phyloP scores from a whole-genome alignment of 2,888 invertebrate species.

The Ophraella communa region DNA sequence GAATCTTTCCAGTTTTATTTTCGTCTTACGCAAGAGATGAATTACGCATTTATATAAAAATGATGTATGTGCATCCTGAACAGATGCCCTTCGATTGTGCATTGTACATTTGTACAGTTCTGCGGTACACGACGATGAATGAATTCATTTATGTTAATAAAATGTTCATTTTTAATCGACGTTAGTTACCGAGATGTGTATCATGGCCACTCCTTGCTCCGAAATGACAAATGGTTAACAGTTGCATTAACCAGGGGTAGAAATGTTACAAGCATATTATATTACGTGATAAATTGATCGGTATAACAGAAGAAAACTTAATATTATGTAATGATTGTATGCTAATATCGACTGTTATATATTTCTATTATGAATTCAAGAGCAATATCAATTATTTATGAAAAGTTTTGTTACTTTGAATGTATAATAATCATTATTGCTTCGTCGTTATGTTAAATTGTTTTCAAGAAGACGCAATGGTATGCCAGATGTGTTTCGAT shows the following conservation, averaged over 20 bases:
- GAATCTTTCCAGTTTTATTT: too few species aligned
- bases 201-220: constrained; percentile 20
- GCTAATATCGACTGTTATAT: constrained; percentile 33
- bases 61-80: neutral
- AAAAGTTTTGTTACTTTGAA: neutral
- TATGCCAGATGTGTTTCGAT: neutral
- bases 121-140: constrained; percentile 11
- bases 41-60: too few species aligned
- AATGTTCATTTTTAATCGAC: constrained; percentile 15
- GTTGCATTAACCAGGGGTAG: constrained; percentile 24
- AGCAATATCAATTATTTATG: constrained; percentile 17
- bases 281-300: constrained; percentile 16
- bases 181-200: constrained; percentile 13
- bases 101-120: neutral
- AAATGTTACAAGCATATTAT: constrained; percentile 15
- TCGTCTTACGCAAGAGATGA: too few species aligned
- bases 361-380: constrained; percentile 16
- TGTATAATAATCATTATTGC: too few species aligned
- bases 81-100: neutral
- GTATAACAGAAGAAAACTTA: constrained; percentile 26
- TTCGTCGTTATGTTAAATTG: constrained; percentile 5
- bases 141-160: constrained; percentile 6
- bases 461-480: neutral
- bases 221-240: constrained; percentile 27
- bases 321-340: constrained; percentile 41